Conservation (phyloP, 2,888 invertebrate species). For the Drosophila algonquin region DNA sequence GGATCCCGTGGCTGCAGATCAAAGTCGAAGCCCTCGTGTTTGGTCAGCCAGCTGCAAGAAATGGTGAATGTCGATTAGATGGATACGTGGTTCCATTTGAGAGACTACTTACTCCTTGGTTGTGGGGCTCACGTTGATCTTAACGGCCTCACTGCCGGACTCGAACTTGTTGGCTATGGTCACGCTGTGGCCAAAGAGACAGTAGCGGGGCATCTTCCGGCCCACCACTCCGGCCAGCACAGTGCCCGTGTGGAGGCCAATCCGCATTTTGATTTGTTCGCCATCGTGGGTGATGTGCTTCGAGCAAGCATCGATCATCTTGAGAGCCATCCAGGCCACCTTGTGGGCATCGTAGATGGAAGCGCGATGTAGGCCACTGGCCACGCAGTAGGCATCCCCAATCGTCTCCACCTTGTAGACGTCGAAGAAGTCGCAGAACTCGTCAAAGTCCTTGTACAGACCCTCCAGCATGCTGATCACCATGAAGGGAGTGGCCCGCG, state of each 20-base stretch:
- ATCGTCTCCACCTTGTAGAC: conserved; percentile 99
- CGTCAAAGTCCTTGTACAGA: conserved; percentile 96
- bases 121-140: conserved; percentile 96
- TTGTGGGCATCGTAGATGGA: conserved; percentile 96
- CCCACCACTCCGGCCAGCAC: conserved; percentile 97
- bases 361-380: conserved; percentile 94
- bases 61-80: background rate
- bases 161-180: conserved; percentile 98
- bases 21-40: conserved; percentile 89
- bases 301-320: conserved; percentile 96
- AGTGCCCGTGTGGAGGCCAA: conserved; percentile 96
- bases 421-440: conserved; percentile 95
- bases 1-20: conserved; percentile 90
- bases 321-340: conserved; percentile 97
- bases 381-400: conserved; percentile 98
- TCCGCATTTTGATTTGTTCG: conserved; percentile 96
- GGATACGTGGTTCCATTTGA: background rate
- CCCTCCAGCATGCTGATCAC: conserved; percentile 97
- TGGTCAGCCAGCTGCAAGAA: conserved; percentile 88
- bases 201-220: conserved; percentile 92
- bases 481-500: conserved; percentile 97
- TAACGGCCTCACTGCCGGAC: conserved; percentile 94
- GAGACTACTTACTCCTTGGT: conserved; percentile 92
- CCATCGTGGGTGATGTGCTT: conserved; percentile 95
- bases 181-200: conserved; percentile 97